Conservation (phyloP, 2,113 vertebrate species). For the Spea multiplicata region DNA sequence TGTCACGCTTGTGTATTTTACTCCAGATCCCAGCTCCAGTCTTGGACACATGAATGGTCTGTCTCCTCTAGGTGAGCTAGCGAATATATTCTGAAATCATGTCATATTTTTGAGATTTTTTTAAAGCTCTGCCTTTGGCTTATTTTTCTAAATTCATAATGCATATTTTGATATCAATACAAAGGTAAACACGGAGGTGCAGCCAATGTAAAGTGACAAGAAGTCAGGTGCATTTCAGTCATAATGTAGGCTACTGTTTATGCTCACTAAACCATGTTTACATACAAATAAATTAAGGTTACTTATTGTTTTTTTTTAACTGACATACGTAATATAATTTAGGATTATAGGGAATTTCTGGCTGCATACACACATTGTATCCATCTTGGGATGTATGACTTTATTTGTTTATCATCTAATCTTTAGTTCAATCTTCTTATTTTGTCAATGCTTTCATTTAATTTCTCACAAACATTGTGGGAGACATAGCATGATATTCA, state of each 20-base stretch:
- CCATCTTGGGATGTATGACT: too few species aligned
- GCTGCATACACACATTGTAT: too few species aligned
- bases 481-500: too few species aligned
- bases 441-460: too few species aligned
- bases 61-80: not conserved
- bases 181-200: not conserved
- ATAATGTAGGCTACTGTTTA: not conserved
- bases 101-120: not conserved
- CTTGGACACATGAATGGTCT: not conserved
- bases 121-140: constrained; percentile 3
- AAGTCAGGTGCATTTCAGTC: constrained; percentile 5
- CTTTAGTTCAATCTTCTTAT: too few species aligned
- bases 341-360: too few species aligned
- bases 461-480: too few species aligned
- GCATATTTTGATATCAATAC: not conserved
- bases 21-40: not conserved
- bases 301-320: not conserved
- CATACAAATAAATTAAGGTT: not conserved
- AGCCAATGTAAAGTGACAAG: constrained; percentile 4
- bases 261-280: not conserved
- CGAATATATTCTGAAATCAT: constrained; percentile 3
- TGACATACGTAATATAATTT: not conserved
- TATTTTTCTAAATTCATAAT: not conserved
- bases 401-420: too few species aligned
- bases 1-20: not conserved